Conservation (phyloP, 2,113 vertebrate genomes). For the Diglossa brunneiventris region DNA sequence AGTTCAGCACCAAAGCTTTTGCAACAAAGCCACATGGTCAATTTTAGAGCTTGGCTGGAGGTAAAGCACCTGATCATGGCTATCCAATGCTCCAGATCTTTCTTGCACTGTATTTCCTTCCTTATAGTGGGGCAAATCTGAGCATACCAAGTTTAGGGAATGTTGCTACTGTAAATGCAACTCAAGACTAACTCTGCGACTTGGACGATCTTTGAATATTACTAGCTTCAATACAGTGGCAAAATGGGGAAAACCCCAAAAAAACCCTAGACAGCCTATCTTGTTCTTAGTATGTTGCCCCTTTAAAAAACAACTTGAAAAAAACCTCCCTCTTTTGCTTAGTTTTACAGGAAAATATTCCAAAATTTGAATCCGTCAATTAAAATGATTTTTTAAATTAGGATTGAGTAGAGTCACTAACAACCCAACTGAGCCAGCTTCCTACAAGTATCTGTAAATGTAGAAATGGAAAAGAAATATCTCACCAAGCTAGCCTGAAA, state of each 20-base stretch:
- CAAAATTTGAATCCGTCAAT: background rate
- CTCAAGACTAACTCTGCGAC: background rate
- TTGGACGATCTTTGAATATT: background rate
- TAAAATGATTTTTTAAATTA: background rate
- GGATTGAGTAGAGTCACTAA: background rate
- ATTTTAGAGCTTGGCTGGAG: background rate
- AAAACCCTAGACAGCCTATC: background rate
- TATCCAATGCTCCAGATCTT: background rate
- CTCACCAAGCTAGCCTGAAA: background rate
- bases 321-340: background rate
- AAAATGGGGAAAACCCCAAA: fast-evolving
- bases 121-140: background rate
- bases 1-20: background rate
- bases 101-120: background rate
- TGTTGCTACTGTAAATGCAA: background rate
- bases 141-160: background rate
- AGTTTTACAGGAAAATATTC: background rate
- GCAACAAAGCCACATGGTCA: background rate
- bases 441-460: background rate
- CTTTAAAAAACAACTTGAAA: background rate
- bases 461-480: background rate
- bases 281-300: background rate
- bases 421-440: background rate
- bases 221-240: background rate
- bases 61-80: background rate